These are phyloP conservation scores for Tachycineta bicolor DNA, from an alignment of 2,113 vertebrate genomes.

Conservation along the genomic window DNA sequence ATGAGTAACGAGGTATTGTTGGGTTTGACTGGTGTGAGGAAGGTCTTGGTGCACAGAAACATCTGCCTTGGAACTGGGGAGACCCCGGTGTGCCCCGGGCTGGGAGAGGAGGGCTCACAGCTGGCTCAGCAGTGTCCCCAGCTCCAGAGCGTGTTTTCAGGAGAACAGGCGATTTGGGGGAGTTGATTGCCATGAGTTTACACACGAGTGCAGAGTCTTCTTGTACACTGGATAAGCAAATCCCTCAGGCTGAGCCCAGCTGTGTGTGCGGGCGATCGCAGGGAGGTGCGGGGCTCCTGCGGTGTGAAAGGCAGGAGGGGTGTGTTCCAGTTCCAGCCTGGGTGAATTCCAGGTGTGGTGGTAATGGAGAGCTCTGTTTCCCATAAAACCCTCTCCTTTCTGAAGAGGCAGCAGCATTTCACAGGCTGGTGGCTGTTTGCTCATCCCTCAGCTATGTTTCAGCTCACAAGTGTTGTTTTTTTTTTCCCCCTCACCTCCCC, in stretches of 20 bases:
- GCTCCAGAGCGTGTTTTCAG: not conserved
- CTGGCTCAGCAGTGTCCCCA: not conserved
- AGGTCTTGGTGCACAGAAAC: too few species aligned
- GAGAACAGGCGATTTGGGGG: rapidly evolving
- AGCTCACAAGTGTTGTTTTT: not conserved
- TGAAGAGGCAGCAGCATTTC: not conserved
- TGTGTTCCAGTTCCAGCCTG: not conserved
- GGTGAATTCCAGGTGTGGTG: conserved; percentile 24
- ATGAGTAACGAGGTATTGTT: rapidly evolving
- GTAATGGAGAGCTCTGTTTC: not conserved
- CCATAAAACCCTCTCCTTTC: not conserved
- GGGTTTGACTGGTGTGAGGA: not conserved
- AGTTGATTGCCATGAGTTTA: not conserved
- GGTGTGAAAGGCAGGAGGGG: not conserved
- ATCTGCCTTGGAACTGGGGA: not conserved
- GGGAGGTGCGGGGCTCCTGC: rapidly evolving
- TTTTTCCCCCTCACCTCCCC: not conserved
- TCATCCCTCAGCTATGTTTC: not conserved
- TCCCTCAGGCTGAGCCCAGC: not conserved
- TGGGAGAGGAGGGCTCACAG: not conserved
- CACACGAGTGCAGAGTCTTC: not conserved
- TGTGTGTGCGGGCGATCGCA: rapidly evolving
- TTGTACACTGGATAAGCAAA: not conserved
- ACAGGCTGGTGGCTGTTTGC: not conserved
- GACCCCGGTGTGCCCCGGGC: rapidly evolving